Base-by-base conservation (phyloP, 2,888 invertebrate genomes). In the Pachliopta kotzebuea region DNA sequence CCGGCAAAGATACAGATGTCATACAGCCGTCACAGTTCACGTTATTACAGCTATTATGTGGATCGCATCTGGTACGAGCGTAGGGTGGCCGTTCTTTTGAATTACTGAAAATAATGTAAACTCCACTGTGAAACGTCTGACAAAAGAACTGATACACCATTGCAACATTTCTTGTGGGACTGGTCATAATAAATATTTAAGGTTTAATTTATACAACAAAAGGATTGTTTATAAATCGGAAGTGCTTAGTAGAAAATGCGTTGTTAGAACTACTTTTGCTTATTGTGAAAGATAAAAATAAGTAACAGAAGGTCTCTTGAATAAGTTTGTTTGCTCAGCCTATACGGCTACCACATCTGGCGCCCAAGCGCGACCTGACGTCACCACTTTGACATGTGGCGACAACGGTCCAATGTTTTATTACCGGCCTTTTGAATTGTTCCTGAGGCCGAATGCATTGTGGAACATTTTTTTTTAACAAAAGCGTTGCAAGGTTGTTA, bases 321-420 rank as follows among this genome's bases (percentile, higher is more conserved):
- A 65, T 50, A 21, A 11, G 37, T 45, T 37, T 26, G 31, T 62
- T 54, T 62, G 55, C 42, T 65, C 61, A 65, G 57, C 62, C 58
- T 62, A 61, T 55, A 55, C 45, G 53, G 42, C 52, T 23, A 70
- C 70, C 81, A 80, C 88, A 88, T 88, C 87, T 88, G 89, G 86
- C 73, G 70, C 72, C 76, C 86, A 84, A 77, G 72, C 77, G 74
- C 68, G 70, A 65, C 54, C 76, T 84, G 85, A 85, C 88, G 87
- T 86, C 84, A 86, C 67, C 45, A 66, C 37, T 70, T 71, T 76
- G 79, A 84, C 88, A 87, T 87, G 86, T 86, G 86, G 83, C 81
- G 79, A 84, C 83, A 82, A 77, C 76, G 72, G 74, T 72, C 71
- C 75, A 71, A 65, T 65, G 69, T 73, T 81, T 78, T 80, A 80